Percentiles rank a stretch among this genome's conserved stretches.
phyloP scores from a whole-genome alignment of 2,797 vertebrate genomes.

The Rhincodon typus region DNA sequence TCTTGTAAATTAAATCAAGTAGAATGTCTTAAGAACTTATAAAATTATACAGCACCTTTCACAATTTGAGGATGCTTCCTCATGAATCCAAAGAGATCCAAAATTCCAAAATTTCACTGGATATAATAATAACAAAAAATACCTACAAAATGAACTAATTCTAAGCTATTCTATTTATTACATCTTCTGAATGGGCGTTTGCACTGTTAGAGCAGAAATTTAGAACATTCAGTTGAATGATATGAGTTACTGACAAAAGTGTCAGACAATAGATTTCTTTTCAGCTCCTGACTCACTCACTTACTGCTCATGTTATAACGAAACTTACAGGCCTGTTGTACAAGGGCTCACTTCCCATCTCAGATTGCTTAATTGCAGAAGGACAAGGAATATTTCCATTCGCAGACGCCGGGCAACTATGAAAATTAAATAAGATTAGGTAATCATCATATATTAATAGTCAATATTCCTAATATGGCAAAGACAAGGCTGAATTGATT shows the following conservation, averaged over 20 bases:
- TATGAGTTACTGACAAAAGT: background rate
- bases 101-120: background rate
- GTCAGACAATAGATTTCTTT: background rate
- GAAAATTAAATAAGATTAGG: background rate
- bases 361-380: background rate
- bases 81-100: background rate
- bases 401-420: background rate
- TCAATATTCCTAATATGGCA: background rate
- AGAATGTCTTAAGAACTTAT: too few relatives aligned
- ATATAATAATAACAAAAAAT: background rate
- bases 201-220: background rate
- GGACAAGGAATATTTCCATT: background rate
- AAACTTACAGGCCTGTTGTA: background rate
- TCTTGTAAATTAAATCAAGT: too few relatives aligned
- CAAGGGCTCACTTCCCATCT: background rate
- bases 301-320: background rate
- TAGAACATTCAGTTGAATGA: background rate
- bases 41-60: too few relatives aligned
- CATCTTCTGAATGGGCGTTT: background rate
- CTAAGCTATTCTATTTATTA: background rate
- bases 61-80: background rate
- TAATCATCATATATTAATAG: background rate
- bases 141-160: background rate
- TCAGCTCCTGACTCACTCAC: background rate
- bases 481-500: background rate